Evolutionary conservation across 1,140 invertebrate species (phyloP), one percentile per base, ranked within the genome.

Genomic region (Pachyrhynchus sulphureomaculatus): DNA sequence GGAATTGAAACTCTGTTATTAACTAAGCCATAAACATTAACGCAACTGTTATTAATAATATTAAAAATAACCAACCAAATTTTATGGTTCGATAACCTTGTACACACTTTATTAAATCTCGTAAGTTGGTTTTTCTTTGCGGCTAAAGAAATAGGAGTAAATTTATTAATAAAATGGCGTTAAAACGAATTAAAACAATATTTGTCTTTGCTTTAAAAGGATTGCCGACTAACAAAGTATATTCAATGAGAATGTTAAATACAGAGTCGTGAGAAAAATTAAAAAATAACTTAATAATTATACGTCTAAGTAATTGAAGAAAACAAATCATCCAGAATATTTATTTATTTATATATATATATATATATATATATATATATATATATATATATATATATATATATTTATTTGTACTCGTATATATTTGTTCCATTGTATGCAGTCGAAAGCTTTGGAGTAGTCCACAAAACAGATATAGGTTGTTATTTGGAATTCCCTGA

Each of bases 121-220:
- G 8, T 29, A n/a, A 48, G 45, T 29, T 48, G 45, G 45, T n/a
- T 48, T 48, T 26, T 23, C 45, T 48, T 48, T 48, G 45, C 45
- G 45, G 45, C 45, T 20, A 20, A 21, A n/a, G n/a, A n/a, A n/a
- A 42, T 8, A 21, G 8, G 39, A 42, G 29, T 15, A n/a, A 48
- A 41, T 41, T n/a, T 41, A 53, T 53, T 53, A 53, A n/a, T 29
- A 53, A 53, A 53, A 53, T 15, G 51, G 51, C 51, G 51, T 53
- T 41, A 53, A 53, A 53, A 10, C 34, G 34, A 39, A 53, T 53
- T 53, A 53, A 53, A 53, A 41, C 51, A 53, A 53, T 53, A 53
- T 53, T 53, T 53, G 51, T 26, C 37, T 53, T 53, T 26, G 5
- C 8, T 24, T 48, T 29, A 13, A 26, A 48, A 24, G 9, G 2